Base-by-base conservation (phyloP, 2,797 vertebrate species). In the Hybognathus amarus region DNA sequence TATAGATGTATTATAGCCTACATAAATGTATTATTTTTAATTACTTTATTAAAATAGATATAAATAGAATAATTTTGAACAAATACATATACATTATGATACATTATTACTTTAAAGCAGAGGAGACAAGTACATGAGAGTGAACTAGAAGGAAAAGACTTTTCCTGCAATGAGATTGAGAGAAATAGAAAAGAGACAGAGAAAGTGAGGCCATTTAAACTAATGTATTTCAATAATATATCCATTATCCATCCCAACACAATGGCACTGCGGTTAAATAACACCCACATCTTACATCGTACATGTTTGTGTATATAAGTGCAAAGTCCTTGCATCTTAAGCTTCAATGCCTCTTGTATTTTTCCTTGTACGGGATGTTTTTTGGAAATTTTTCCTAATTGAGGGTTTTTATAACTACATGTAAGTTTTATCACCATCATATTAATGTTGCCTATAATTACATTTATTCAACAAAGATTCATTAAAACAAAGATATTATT, bases 141-240 rank as follows among this genome's bases (percentile, higher is more conserved):
- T 13, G 15, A 64, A 80, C 79, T 42, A 79, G 10, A 56, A 69
- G 78, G 81, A 87, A 73, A 85, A 59, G 15, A 74, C 40, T 42
- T 47, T 75, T 50, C 61, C 42, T 40, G 54, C 2, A 86, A 84
- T 90, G 83, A 89, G 87, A 42, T 79, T 89, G 52, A 85, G 33
- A 77, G 20, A 77, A 33, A 80, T 38, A 88, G 84, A 87, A 82
- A 89, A 87, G 88, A 89, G 88, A 76, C 67, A 36, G 88, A 91
- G 89, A 82, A 78, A 63, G 87, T 74, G 83, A 89, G 88, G 68
- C 87, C 74, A 85, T 82, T 80, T 61, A 85, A 87, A 90, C 74
- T 61, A 77, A 83, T 77, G 81, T 27, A 77, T 83, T 74, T 82
- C 80, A 85, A 82, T 67, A 78, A 71, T 59, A 50, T 66, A 69